A percentile compares a stretch with the other conserved stretches of the same genome.
Conservation (phyloP, 2,888 invertebrate species). For the Mongoloraphidia duomilia region DNA sequence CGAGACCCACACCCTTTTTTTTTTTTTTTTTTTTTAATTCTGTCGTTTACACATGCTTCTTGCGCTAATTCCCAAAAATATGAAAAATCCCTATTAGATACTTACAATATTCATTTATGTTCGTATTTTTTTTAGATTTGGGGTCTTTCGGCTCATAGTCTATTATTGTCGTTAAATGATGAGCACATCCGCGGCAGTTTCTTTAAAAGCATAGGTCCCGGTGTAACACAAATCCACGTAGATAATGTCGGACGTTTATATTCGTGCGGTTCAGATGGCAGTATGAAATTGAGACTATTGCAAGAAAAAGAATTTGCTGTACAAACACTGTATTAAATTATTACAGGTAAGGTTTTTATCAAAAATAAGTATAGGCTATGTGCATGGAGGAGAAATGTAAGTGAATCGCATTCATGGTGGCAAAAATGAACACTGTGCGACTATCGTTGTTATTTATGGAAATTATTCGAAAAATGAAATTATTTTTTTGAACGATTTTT, state of each 20-base stretch:
- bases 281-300: slow-evolving; percentile 90
- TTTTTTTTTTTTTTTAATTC: neutral
- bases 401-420: neutral
- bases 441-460: too few species aligned
- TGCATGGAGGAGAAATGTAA: too few species aligned
- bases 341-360: neutral
- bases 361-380: neutral
- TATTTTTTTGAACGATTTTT: too few species aligned
- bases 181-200: slow-evolving; percentile 94
- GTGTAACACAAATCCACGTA: slow-evolving; percentile 88
- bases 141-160: slow-evolving; percentile 76
- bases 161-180: slow-evolving; percentile 76
- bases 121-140: slow-evolving; percentile 56
- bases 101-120: neutral
- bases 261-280: slow-evolving; percentile 98
- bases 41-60: too few species aligned
- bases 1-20: too few species aligned
- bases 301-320: slow-evolving; percentile 61
- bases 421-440: too few species aligned
- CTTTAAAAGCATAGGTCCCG: slow-evolving; percentile 94
- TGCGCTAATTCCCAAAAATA: too few species aligned
- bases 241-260: slow-evolving; percentile 82
- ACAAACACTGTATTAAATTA: slow-evolving; percentile 36
- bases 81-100: neutral
- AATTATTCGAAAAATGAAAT: too few species aligned